Evolutionary conservation across 2,113 vertebrate species (phyloP).

Genomic region (Pyrgilauda ruficollis): DNA sequence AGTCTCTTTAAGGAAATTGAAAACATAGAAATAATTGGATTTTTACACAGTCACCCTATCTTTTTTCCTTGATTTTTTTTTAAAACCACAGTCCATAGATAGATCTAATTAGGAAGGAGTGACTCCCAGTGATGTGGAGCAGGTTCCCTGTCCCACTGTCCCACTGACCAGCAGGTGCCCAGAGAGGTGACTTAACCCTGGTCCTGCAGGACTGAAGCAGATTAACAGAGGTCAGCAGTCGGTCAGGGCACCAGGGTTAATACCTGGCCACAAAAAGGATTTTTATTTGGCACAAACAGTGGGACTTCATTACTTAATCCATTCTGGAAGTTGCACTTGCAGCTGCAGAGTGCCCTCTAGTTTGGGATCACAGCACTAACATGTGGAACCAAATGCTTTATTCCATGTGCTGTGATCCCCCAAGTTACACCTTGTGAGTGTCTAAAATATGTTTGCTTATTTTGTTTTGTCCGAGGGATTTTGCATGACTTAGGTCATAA

Average conservation of each 20-base stretch:
- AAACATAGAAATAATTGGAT: not conserved
- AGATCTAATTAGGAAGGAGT: not conserved
- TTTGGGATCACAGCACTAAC: not conserved
- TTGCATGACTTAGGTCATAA: not conserved
- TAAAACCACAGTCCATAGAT: not conserved
- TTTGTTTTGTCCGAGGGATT: not conserved
- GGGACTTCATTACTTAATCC: not conserved
- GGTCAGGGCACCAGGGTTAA: slow-evolving; percentile 36
- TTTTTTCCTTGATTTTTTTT: not conserved
- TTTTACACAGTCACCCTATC: not conserved
- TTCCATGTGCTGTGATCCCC: not conserved
- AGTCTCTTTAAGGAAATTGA: not conserved
- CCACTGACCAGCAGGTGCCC: slow-evolving; percentile 9
- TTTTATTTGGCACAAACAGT: slow-evolving; percentile 9
- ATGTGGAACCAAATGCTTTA: not conserved
- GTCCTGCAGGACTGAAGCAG: not conserved
- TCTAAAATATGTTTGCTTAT: not conserved
- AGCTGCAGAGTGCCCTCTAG: slow-evolving; percentile 28
- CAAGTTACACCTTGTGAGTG: not conserved
- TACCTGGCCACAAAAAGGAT: not conserved
- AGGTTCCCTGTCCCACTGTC: not conserved
- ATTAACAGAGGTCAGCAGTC: slow-evolving; percentile 28
- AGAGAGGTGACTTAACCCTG: not conserved
- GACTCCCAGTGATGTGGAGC: not conserved
- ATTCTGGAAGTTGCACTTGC: not conserved